These are phyloP conservation scores for Caenorhabditis brenneri DNA, from an alignment of 1,140 invertebrate species.

Conservation along the genomic window DNA sequence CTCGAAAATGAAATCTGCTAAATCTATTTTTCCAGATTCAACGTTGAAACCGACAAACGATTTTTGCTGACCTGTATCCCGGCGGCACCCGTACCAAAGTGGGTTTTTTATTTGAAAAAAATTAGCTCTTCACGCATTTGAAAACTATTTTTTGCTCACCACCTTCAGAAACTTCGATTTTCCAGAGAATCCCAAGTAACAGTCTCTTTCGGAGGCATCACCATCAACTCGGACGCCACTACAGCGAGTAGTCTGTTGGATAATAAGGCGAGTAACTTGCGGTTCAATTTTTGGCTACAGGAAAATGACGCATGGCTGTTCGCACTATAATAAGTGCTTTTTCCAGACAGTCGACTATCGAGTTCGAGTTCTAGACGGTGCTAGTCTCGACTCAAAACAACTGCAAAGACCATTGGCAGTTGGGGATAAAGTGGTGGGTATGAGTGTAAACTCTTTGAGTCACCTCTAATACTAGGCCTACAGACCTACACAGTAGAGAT, in stretches of 20 bases:
- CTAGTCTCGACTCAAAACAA: conserved; percentile 56
- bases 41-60: conserved; percentile 62
- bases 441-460: background rate
- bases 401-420: conserved; percentile 63
- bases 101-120: too few relatives aligned
- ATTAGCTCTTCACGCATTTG: too few relatives aligned
- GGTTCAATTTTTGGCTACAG: too few relatives aligned
- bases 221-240: conserved; percentile 58
- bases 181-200: conserved; percentile 65
- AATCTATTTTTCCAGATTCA: conserved; percentile 38
- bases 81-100: conserved; percentile 52
- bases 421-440: conserved; percentile 67
- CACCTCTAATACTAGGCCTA: background rate
- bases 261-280: too few relatives aligned
- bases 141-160: too few relatives aligned
- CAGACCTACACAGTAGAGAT: conserved; percentile 67
- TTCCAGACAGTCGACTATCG: conserved; percentile 61
- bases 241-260: background rate
- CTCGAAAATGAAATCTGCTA: background rate
- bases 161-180: background rate
- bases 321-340: too few relatives aligned
- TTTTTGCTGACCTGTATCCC: conserved; percentile 70
- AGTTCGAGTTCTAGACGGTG: conserved; percentile 65
- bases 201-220: conserved; percentile 69
- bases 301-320: too few relatives aligned